phyloP scores from a whole-genome alignment of 2,113 vertebrate genomes.

The Prionailurus bengalensis region DNA sequence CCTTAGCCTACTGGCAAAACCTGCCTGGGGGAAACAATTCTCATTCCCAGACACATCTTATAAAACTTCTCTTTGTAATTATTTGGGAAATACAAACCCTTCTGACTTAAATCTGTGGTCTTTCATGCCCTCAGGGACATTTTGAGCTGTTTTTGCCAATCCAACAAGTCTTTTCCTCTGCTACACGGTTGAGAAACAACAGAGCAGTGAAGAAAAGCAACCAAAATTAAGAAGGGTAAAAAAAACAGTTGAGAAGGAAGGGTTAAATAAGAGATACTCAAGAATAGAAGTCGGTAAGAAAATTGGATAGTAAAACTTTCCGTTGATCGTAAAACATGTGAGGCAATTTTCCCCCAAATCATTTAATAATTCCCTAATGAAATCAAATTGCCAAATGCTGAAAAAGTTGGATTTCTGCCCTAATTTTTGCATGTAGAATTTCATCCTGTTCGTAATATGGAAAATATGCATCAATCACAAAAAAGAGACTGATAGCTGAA shows the following conservation, averaged over 20 bases:
- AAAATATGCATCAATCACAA: background rate
- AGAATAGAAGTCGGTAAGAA: constrained; percentile 5
- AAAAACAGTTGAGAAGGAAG: background rate
- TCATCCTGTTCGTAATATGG: background rate
- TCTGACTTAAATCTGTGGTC: background rate
- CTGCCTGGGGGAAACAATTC: background rate
- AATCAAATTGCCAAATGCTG: background rate
- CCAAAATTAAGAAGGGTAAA: background rate
- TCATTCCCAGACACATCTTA: background rate
- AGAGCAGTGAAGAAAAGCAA: background rate
- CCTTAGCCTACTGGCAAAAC: constrained; percentile 6
- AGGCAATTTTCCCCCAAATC: background rate
- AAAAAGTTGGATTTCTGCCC: background rate
- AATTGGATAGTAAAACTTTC: background rate
- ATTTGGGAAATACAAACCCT: background rate
- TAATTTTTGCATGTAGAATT: background rate
- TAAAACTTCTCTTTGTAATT: background rate
- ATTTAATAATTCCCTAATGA: background rate
- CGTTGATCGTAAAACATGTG: background rate
- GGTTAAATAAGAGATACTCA: background rate
- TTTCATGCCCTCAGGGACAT: background rate
- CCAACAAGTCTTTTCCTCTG: background rate
- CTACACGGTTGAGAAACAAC: background rate
- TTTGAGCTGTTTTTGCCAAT: background rate
- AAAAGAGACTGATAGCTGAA: background rate